Percentiles rank a stretch among this genome's conserved stretches.
phyloP scores from a whole-genome alignment of 2,888 invertebrate genomes.

The Ptilodon capucinus region DNA sequence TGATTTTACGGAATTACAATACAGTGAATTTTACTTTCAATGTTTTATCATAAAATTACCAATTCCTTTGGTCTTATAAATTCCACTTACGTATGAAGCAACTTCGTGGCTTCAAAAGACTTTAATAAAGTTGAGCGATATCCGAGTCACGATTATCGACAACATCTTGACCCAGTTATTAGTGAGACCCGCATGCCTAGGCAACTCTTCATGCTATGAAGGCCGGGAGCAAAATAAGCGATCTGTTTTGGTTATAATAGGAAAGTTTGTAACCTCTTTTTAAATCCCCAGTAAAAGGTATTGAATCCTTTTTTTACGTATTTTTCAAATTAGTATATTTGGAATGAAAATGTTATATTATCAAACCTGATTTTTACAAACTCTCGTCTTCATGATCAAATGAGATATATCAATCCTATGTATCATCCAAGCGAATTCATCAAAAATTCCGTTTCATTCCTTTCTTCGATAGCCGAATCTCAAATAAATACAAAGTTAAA shows the following conservation, averaged over 20 bases:
- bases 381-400: too few species aligned
- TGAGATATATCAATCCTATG: background rate
- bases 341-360: too few species aligned
- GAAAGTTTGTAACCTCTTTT: too few species aligned
- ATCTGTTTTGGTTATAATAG: background rate
- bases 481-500: background rate
- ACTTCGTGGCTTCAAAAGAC: background rate
- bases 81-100: background rate
- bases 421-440: background rate
- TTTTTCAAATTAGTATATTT: too few species aligned
- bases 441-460: background rate
- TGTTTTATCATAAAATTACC: too few species aligned
- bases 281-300: too few species aligned
- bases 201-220: background rate
- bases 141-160: slow-evolving; percentile 15
- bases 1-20: too few species aligned
- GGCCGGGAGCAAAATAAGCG: background rate
- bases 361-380: too few species aligned
- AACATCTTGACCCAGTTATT: slow-evolving; percentile 6
- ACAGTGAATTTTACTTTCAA: too few species aligned
- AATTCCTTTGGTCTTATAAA: background rate
- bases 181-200: background rate
- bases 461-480: background rate
- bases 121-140: slow-evolving; percentile 1
- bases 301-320: too few species aligned